These are phyloP conservation scores for Heliconius cydno DNA, from an alignment of 2,888 invertebrate species.

Conservation along the genomic window DNA sequence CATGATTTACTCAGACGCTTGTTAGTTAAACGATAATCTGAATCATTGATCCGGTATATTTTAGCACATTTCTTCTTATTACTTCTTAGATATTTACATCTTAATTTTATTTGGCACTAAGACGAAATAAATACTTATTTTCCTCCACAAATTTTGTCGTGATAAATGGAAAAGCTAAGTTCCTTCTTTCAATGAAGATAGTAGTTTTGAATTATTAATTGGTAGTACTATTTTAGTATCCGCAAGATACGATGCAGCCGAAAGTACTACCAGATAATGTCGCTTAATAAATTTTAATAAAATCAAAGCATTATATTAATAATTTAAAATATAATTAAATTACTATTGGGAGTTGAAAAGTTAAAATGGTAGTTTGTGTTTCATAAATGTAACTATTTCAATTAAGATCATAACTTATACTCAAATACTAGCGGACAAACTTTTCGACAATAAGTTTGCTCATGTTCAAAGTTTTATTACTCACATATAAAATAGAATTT, in stretches of 20 bases:
- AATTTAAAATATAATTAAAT: not conserved
- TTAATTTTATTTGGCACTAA: not conserved
- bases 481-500: slow-evolving; percentile 22
- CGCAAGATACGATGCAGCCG: not conserved
- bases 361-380: not conserved
- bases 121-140: not conserved
- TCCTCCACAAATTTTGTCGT: not conserved
- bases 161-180: not conserved
- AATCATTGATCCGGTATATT: not conserved
- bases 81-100: no score
- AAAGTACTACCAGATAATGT: not conserved
- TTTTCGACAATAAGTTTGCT: slow-evolving; percentile 40
- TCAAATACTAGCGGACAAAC: slow-evolving; percentile 26
- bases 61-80: not conserved
- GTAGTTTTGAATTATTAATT: not conserved
- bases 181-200: not conserved
- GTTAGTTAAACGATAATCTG: not conserved
- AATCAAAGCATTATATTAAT: not conserved
- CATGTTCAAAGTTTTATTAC: slow-evolving; percentile 41
- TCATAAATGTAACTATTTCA: slow-evolving; percentile 18
- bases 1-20: not conserved
- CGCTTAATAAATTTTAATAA: not conserved
- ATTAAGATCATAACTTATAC: slow-evolving; percentile 4
- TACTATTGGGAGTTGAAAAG: not conserved
- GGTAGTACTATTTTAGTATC: no score